phyloP scores from a whole-genome alignment of 2,888 invertebrate species.

The Eupithecia inturbata region DNA sequence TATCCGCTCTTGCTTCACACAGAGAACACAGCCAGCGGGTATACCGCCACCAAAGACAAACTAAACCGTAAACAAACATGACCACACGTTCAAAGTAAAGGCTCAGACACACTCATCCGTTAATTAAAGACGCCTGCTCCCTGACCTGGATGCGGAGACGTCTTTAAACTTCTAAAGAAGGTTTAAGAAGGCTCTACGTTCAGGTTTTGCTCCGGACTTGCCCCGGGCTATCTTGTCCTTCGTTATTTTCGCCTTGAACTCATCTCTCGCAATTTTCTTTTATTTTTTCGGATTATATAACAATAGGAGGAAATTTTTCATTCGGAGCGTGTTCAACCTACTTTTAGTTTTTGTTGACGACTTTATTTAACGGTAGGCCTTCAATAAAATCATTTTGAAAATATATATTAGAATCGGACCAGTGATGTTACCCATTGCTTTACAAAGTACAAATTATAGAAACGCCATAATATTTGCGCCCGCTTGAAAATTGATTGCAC shows the following conservation, averaged over 20 bases:
- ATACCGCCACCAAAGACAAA: background rate
- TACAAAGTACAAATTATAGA: background rate
- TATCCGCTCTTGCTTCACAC: background rate
- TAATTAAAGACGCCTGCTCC: slow-evolving; percentile 34
- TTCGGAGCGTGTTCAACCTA: background rate
- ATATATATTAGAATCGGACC: no score
- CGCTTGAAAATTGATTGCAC: no score
- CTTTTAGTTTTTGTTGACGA: background rate
- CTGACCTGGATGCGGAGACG: slow-evolving; percentile 30
- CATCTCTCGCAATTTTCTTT: background rate
- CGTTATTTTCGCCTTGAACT: background rate
- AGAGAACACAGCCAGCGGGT: background rate
- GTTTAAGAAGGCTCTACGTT: slow-evolving; percentile 23
- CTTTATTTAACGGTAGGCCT: background rate
- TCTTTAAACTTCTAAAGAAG: slow-evolving; percentile 36
- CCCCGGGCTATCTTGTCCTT: slow-evolving; percentile 1
- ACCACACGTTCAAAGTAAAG: slow-evolving; percentile 25
- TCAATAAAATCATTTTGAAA: no score
- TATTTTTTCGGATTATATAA: background rate
- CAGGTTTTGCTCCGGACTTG: slow-evolving; percentile 1
- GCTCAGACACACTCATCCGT: slow-evolving; percentile 32
- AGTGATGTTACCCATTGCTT: background rate
- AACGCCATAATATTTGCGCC: no score
- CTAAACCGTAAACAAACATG: slow-evolving; percentile 21
- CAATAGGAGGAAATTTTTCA: background rate